Percentiles rank a stretch among this genome's conserved stretches.
phyloP scores from a whole-genome alignment of 2,113 vertebrate species.

The Labeo catla region DNA sequence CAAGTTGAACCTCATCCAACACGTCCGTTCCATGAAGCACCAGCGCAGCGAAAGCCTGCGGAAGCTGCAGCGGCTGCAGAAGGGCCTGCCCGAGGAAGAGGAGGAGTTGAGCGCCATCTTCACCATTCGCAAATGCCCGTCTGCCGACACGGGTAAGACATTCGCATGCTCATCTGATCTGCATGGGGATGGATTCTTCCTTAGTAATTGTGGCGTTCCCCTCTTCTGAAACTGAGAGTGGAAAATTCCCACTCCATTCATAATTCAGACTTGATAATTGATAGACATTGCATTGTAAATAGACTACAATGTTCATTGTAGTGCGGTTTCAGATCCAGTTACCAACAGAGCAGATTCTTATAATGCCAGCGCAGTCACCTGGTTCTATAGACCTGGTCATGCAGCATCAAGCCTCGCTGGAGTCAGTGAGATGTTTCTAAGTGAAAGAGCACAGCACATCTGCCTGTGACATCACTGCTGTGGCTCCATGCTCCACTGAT shows the following conservation, averaged over 20 bases:
- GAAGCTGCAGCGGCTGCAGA: constrained; percentile 95
- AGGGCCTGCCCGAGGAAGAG: constrained; percentile 92
- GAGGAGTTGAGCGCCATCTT: constrained; percentile 96
- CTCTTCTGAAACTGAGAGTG: constrained; percentile 10
- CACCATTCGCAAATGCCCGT: constrained; percentile 92
- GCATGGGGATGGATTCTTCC: no score
- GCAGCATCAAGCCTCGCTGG: not conserved
- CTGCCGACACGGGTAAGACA: constrained; percentile 87
- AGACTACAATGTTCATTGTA: not conserved
- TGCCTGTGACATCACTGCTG: not conserved
- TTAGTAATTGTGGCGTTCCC: not conserved
- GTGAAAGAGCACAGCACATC: constrained; percentile 3
- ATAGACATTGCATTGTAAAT: not conserved
- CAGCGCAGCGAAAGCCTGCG: constrained; percentile 95
- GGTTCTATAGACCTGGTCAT: not conserved
- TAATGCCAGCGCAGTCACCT: not conserved
- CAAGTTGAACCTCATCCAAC: constrained; percentile 98
- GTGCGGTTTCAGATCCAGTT: not conserved
- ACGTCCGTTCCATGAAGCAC: constrained; percentile 98
- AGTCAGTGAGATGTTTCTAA: not conserved
- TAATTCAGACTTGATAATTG: constrained; percentile 34
- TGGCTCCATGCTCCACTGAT: not conserved
- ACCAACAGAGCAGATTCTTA: not conserved
- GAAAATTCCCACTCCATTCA: constrained; percentile 20
- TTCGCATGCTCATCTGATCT: not conserved